Percentiles rank a stretch among this genome's conserved stretches.
These are phyloP conservation scores for Cydia pomonella DNA, from an alignment of 1,140 invertebrate species.

Conservation along the genomic window DNA sequence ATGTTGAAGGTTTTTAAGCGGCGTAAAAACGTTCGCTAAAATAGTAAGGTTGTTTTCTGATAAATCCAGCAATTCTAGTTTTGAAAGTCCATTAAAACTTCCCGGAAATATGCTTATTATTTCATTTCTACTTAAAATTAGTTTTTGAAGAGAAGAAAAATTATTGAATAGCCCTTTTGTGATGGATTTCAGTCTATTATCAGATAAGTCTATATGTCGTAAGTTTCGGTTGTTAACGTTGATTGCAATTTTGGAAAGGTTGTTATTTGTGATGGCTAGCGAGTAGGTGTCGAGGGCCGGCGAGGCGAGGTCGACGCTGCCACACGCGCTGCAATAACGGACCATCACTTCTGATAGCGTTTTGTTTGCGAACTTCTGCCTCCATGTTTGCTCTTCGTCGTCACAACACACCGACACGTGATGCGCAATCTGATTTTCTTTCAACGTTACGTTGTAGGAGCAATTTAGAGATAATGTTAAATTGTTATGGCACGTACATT, in stretches of 20 bases:
- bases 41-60: constrained; percentile 81
- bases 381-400: constrained; percentile 46
- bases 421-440: constrained; percentile 54
- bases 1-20: constrained; percentile 84
- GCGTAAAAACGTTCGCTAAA: constrained; percentile 82
- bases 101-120: constrained; percentile 68
- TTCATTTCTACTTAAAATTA: constrained; percentile 71
- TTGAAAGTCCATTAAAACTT: constrained; percentile 77
- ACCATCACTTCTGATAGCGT: constrained; percentile 57
- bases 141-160: constrained; percentile 66
- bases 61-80: constrained; percentile 82
- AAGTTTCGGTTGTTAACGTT: constrained; percentile 61
- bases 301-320: constrained; percentile 56
- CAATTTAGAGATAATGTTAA: constrained; percentile 54
- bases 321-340: constrained; percentile 56
- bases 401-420: constrained; percentile 56
- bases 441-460: constrained; percentile 64
- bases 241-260: constrained; percentile 59
- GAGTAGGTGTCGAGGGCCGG: constrained; percentile 62
- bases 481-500: constrained; percentile 54
- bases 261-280: constrained; percentile 68
- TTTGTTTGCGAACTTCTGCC: constrained; percentile 56
- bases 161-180: constrained; percentile 66
- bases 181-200: constrained; percentile 70
- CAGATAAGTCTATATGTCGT: constrained; percentile 71